Conservation (phyloP, 2,888 invertebrate genomes). For the Diplolepis rosae region DNA sequence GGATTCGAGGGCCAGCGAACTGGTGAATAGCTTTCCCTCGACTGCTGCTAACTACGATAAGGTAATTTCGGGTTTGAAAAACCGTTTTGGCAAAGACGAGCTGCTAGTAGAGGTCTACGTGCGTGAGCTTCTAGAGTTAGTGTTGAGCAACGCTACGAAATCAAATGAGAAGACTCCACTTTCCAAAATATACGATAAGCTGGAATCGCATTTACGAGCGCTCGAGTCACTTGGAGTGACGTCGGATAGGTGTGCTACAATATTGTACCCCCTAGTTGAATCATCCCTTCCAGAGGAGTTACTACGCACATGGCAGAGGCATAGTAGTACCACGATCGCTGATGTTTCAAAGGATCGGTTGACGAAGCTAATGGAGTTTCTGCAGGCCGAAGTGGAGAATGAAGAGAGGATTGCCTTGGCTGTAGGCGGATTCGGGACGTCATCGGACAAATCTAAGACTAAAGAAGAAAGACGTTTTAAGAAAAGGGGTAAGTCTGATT, state of each 20-base stretch:
- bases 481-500: not conserved
- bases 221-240: not conserved
- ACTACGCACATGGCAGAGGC: not conserved
- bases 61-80: not conserved
- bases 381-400: not conserved
- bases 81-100: no score
- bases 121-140: slow-evolving; percentile 54
- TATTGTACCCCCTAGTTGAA: slow-evolving; percentile 36
- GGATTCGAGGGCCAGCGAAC: not conserved
- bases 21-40: not conserved
- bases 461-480: not conserved
- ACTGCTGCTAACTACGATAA: not conserved
- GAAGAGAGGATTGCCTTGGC: not conserved
- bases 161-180: no score
- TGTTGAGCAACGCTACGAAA: slow-evolving; percentile 45
- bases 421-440: not conserved
- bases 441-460: not conserved
- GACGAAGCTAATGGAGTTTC: not conserved
- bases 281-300: slow-evolving; percentile 37
- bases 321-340: not conserved
- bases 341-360: not conserved
- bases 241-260: slow-evolving; percentile 43
- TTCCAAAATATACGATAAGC: no score
- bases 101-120: slow-evolving; percentile 56
- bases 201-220: no score